phyloP scores from a whole-genome alignment of 2,888 invertebrate genomes.

The Drosophila recens region DNA sequence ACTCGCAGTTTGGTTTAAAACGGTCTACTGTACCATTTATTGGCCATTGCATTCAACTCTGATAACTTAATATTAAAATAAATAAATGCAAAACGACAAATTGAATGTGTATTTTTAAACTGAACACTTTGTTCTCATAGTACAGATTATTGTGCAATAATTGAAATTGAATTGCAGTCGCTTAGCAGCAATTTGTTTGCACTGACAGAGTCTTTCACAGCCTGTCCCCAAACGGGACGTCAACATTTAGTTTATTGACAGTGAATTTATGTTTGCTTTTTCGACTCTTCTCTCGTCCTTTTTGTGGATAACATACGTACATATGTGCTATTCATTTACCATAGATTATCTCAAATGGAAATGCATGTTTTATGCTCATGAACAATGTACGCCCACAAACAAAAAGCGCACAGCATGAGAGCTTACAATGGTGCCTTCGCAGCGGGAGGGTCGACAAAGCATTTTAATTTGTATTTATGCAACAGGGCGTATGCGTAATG shows the following conservation, averaged over 20 bases:
- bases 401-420: slow-evolving; percentile 10
- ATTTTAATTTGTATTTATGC: slow-evolving; percentile 56
- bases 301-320: not conserved
- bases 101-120: no score
- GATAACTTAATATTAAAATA: no score
- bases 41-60: no score
- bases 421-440: not conserved
- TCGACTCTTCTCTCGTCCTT: not conserved
- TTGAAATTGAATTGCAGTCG: slow-evolving; percentile 44
- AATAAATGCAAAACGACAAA: no score
- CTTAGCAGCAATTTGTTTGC: slow-evolving; percentile 42
- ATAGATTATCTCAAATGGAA: slow-evolving; percentile 41
- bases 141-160: slow-evolving; percentile 11
- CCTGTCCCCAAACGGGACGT: slow-evolving; percentile 4
- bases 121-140: not conserved
- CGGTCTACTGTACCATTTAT: no score
- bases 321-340: slow-evolving; percentile 18
- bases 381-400: slow-evolving; percentile 34
- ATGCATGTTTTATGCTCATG: slow-evolving; percentile 35
- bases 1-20: no score
- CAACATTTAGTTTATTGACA: slow-evolving; percentile 27
- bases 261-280: slow-evolving; percentile 21
- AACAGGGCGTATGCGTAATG: slow-evolving; percentile 62
- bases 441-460: slow-evolving; percentile 20
- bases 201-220: slow-evolving; percentile 7